Evolutionary conservation across 2,888 invertebrate genomes (phyloP).

Genomic region (Ferrisia virgata): DNA sequence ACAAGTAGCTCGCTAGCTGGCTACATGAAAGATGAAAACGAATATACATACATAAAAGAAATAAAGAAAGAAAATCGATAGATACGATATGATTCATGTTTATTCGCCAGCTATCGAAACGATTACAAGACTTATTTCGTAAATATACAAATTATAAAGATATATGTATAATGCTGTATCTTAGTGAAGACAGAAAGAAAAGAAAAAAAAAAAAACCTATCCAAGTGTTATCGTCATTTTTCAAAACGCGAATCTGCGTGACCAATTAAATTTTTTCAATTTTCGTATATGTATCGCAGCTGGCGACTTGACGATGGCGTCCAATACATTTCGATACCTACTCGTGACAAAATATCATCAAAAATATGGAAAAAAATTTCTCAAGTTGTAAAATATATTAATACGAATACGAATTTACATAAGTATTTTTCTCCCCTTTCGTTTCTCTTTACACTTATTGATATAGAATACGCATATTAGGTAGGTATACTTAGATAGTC

Average conservation of each 20-base stretch:
- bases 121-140: not conserved
- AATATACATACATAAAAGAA: not conserved
- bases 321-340: not conserved
- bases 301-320: not conserved
- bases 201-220: not conserved
- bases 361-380: conserved; percentile 8
- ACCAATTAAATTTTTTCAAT: conserved; percentile 12
- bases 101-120: not conserved
- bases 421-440: not conserved
- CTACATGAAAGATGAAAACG: too few relatives aligned
- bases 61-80: not conserved
- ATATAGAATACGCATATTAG: too few relatives aligned
- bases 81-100: not conserved
- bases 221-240: not conserved
- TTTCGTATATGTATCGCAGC: not conserved
- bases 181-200: too few relatives aligned
- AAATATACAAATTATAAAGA: not conserved
- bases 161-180: not conserved
- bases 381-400: not conserved
- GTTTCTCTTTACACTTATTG: too few relatives aligned
- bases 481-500: too few relatives aligned
- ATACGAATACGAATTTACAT: not conserved
- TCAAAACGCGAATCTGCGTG: not conserved
- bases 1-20: too few relatives aligned
- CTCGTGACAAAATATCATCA: conserved; percentile 18